These are phyloP conservation scores for Xanthia togata DNA, from an alignment of 2,888 invertebrate genomes.

Conservation along the genomic window DNA sequence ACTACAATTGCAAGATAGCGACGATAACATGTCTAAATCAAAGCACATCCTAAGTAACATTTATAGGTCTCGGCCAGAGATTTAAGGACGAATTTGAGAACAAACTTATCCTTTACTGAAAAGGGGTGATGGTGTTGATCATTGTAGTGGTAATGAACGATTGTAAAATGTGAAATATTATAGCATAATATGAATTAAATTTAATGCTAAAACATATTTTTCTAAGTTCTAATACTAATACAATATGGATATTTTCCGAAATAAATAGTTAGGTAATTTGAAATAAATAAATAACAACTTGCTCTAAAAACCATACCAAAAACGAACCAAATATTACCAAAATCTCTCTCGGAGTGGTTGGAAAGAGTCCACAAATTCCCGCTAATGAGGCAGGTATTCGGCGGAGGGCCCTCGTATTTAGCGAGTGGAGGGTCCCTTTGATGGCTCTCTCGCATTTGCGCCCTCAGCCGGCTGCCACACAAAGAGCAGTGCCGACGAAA, in stretches of 20 bases:
- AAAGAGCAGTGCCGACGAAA: slow-evolving; percentile 41
- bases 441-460: slow-evolving; percentile 38
- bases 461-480: slow-evolving; percentile 28
- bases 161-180: not conserved
- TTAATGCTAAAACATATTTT: no score
- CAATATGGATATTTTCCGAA: no score
- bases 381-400: slow-evolving; percentile 61
- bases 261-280: no score
- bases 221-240: no score
- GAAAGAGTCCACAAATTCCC: slow-evolving; percentile 44
- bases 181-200: not conserved
- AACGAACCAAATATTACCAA: slow-evolving; percentile 10
- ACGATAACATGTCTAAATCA: not conserved
- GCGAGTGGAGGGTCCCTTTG: slow-evolving; percentile 54
- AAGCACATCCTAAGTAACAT: not conserved
- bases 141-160: not conserved
- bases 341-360: no score
- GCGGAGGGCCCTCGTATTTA: slow-evolving; percentile 54
- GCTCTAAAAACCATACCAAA: not conserved
- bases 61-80: not conserved
- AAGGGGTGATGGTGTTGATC: not conserved
- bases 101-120: not conserved
- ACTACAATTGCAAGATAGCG: not conserved
- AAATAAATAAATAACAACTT: not conserved
- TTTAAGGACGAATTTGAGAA: not conserved